Conservation (phyloP, 2,113 vertebrate genomes). For the Hucho hucho region DNA sequence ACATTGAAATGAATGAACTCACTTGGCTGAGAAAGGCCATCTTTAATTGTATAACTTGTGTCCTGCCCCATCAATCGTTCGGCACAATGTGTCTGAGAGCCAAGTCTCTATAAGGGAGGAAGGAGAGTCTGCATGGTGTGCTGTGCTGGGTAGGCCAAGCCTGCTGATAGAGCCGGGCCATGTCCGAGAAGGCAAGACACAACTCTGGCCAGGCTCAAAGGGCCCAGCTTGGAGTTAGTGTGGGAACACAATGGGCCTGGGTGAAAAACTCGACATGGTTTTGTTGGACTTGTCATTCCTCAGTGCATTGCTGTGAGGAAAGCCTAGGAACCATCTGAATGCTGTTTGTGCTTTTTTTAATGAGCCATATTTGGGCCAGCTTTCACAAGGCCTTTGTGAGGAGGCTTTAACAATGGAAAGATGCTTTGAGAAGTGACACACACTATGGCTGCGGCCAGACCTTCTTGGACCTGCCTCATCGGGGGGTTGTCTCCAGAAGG, state of each 20-base stretch:
- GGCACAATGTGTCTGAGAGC: slow-evolving; percentile 57
- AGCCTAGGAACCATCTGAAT: slow-evolving; percentile 79
- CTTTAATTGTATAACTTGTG: slow-evolving; percentile 63
- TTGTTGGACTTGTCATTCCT: slow-evolving; percentile 81
- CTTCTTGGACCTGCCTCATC: slow-evolving; percentile 66
- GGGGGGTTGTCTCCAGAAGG: slow-evolving; percentile 55
- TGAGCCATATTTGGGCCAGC: slow-evolving; percentile 73
- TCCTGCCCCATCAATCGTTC: slow-evolving; percentile 61
- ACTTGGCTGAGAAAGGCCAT: slow-evolving; percentile 56
- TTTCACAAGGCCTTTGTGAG: slow-evolving; percentile 68
- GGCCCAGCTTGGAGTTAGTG: slow-evolving; percentile 78
- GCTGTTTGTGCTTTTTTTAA: slow-evolving; percentile 76
- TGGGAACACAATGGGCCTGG: slow-evolving; percentile 74
- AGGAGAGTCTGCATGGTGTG: slow-evolving; percentile 65
- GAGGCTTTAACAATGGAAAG: slow-evolving; percentile 70
- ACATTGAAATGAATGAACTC: slow-evolving; percentile 30
- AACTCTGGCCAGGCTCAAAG: slow-evolving; percentile 76
- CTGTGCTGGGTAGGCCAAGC: slow-evolving; percentile 69
- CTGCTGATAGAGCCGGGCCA: slow-evolving; percentile 73
- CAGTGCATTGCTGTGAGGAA: slow-evolving; percentile 72
- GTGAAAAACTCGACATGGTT: slow-evolving; percentile 78
- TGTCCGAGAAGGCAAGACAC: slow-evolving; percentile 74
- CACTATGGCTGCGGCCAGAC: slow-evolving; percentile 57
- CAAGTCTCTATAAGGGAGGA: slow-evolving; percentile 58
- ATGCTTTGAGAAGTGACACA: slow-evolving; percentile 66